Conservation (phyloP, 2,888 invertebrate species). For the Altica lythri region DNA sequence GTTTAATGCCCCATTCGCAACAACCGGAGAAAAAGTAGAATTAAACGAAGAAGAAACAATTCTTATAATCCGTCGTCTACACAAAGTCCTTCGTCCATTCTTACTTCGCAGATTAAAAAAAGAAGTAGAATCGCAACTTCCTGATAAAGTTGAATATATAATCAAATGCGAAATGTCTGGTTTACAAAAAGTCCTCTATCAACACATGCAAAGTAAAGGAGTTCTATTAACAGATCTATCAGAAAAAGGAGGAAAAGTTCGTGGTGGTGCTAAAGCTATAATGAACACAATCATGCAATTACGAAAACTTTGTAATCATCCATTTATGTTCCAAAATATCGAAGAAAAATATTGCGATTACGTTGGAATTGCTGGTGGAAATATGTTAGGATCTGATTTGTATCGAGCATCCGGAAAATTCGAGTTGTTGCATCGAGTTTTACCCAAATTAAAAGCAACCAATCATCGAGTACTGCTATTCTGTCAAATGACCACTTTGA, state of each 20-base stretch:
- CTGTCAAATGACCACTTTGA: slow-evolving; percentile 99
- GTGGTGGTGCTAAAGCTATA: slow-evolving; percentile 92
- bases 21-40: slow-evolving; percentile 97
- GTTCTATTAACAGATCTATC: slow-evolving; percentile 94
- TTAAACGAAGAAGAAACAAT: slow-evolving; percentile 99
- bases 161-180: slow-evolving; percentile 99
- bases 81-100: slow-evolving; percentile 98
- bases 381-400: slow-evolving; percentile 86
- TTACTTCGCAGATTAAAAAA: slow-evolving; percentile 95
- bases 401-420: slow-evolving; percentile 93
- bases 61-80: slow-evolving; percentile 97
- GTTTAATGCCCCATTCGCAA: slow-evolving; percentile 99
- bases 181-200: slow-evolving; percentile 90
- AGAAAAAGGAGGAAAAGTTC: slow-evolving; percentile 87
- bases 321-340: slow-evolving; percentile 98
- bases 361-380: slow-evolving; percentile 75
- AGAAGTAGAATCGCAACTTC: slow-evolving; percentile 98
- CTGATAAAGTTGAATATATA: slow-evolving; percentile 98
- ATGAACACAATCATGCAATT: slow-evolving; percentile 99
- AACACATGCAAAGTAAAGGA: slow-evolving; percentile 98
- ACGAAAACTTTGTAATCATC: slow-evolving; percentile 98
- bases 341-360: slow-evolving; percentile 97
- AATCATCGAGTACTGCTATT: slow-evolving; percentile 95
- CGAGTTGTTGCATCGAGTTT: slow-evolving; percentile 92
- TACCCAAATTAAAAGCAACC: slow-evolving; percentile 91